Evolutionary conservation across 2,888 invertebrate genomes (phyloP), one percentile per base, ranked within the genome.

Genomic region (Polia nebulosa): DNA sequence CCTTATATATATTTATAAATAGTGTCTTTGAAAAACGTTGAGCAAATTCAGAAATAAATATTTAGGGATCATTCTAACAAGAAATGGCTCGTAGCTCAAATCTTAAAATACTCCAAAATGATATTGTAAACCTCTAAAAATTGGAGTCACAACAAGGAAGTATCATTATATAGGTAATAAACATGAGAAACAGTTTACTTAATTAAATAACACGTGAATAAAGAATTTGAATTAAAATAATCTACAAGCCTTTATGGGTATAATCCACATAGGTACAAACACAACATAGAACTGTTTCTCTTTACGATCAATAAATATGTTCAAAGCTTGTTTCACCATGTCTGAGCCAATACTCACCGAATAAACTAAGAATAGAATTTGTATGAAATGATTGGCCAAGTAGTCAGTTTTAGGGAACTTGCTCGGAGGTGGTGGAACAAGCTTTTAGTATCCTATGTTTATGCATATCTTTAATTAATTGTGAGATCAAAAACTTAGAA

Each of bases 1-100:
- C 80, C 80, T 85, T 83, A 82, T 72, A 59, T 51, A 80, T 62
- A 79, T 79, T 80, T 79, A 79, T 84, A 84, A 75, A 84, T 83
- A 85, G 81, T 86, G 79, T 78, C 68, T 87, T 87, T 85, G 78
- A 83, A 87, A 80, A 86, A 87, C 84, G 85, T 92, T 92, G 92
- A 92, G 92, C 92, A 92, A 92, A 89, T 89, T 89, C 86, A 88
- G 86, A 89, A 86, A 86, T 78, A 80, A 84, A 81, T 75, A 58
- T 70, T 76, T 66, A 80, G 72, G 80, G 78, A 76, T 76, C 63
- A 60, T 71, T 74, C 62, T 84, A 75, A 77, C 58, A 76, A 77
- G 71, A 69, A 74, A 76, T 83, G 80, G 80, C 81, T 81, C 80
- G 76, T 76, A 80, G 74, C 78, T 71, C 76, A 78, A 81, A 81